Base-by-base conservation (phyloP, 1,140 invertebrate species). In the Drosophila tani region DNA sequence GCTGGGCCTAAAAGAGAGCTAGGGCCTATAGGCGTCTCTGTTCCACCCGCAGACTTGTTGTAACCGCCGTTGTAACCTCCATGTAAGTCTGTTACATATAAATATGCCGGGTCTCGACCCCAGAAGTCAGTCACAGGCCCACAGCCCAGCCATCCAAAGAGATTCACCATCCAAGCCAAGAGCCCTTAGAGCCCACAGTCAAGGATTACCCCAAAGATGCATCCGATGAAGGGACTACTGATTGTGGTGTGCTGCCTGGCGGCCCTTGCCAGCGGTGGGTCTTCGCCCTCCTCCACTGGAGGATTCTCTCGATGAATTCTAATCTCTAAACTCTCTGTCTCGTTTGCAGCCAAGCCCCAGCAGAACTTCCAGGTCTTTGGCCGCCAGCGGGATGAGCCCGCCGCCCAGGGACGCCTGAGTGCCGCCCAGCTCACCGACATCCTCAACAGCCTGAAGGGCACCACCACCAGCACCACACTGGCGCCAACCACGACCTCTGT, bases 161-260 rank as follows among this genome's bases (percentile, higher is more conserved):
- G 73, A 69, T 74, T 47, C 49, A 41, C 29, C 24, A 43, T 14
- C n/a, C 24, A 62, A 62, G 27, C 47, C 45, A 15, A 15, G 12
- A 47, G 43, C 43, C 51, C 32, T 9, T 15, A 15, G 51, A 55
- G 17, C 17, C 29, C 29, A 32, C 7, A 21, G 32, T 45, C 46
- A 27, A 41, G 46, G 19, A 59, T 32, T 19, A 45, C 14, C 24
- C 38, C 63, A 53, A 66, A 80, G 46, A 88, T 88, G 84, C 63
- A 90, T 63, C 51, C 81, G 74, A 19, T 84, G 35, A 90, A 65
- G 60, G 70, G 74, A 69, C 51, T 88, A 38, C 21, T 88, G 11
- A 15, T 84, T n/a, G 74, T 81, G 27, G 74, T 62, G 67, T 88
- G 85, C 78, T 88, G 85, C 78, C 71, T 91, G 75, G 85, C 68